Conservation (phyloP, 1,140 invertebrate genomes). For the Procambarus virginalis region DNA sequence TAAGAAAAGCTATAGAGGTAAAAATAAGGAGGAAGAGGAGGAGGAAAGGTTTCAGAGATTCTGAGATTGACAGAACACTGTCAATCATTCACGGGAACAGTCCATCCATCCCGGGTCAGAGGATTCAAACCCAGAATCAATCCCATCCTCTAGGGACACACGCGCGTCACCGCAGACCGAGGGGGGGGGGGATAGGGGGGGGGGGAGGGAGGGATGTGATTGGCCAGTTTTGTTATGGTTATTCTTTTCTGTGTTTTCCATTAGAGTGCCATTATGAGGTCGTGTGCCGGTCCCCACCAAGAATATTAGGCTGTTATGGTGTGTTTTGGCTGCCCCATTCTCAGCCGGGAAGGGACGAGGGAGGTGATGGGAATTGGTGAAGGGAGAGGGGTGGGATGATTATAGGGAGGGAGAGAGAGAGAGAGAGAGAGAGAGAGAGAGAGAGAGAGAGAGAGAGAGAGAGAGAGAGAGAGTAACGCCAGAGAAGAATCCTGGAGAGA, state of each 20-base stretch:
- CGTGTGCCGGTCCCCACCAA: slow-evolving; percentile 39
- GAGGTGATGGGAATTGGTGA: neutral
- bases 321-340: slow-evolving; percentile 10
- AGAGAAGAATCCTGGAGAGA: too few species aligned
- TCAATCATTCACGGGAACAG: slow-evolving; percentile 31
- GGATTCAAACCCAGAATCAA: slow-evolving; percentile 42
- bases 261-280: slow-evolving; percentile 42
- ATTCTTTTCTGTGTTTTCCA: slow-evolving; percentile 58
- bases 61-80: neutral
- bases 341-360: neutral
- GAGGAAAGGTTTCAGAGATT: too few species aligned
- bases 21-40: too few species aligned
- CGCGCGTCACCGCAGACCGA: slow-evolving; percentile 17
- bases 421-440: neutral
- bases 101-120: slow-evolving; percentile 37
- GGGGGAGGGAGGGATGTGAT: neutral
- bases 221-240: slow-evolving; percentile 58
- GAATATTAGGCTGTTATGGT: slow-evolving; percentile 40
- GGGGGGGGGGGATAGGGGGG: too few species aligned
- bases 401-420: neutral
- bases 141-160: slow-evolving; percentile 20
- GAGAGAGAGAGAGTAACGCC: too few species aligned
- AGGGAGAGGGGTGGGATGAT: neutral
- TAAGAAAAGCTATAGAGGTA: too few species aligned
- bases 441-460: neutral